Evolutionary conservation across 2,888 invertebrate genomes (phyloP).

Genomic region (Sinelater perroti): DNA sequence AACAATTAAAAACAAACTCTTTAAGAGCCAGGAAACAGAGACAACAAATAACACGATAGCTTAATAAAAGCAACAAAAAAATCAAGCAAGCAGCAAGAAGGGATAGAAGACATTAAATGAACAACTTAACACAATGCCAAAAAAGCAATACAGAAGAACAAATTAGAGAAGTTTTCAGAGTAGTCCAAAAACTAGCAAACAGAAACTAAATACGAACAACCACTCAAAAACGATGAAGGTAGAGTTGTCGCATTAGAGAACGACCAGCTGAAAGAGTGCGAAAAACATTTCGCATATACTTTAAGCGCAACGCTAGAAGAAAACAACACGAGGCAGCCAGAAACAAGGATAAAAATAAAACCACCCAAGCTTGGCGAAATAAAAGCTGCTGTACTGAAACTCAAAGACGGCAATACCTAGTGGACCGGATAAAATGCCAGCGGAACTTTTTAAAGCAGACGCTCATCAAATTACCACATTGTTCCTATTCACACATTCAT

Average conservation of each 20-base stretch:
- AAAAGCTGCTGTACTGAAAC: no score
- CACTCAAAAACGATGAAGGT: background rate
- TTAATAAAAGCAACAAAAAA: background rate
- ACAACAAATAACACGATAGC: background rate
- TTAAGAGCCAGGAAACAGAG: background rate
- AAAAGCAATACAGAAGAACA: background rate
- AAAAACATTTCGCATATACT: no score
- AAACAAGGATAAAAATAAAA: no score
- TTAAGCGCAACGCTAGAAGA: no score
- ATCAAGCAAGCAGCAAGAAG: background rate
- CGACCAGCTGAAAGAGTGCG: background rate
- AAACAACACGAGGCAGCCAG: no score
- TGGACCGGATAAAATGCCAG: no score
- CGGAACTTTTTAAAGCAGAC: no score
- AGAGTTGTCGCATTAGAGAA: background rate
- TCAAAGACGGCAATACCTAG: no score
- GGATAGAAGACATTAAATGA: background rate
- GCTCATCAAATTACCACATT: no score
- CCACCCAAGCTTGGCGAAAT: no score
- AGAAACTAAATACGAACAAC: background rate
- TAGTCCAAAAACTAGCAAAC: background rate
- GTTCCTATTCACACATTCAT: no score
- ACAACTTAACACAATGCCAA: background rate
- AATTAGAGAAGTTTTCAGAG: background rate
- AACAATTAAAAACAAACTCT: background rate